Conservation (phyloP, 2,888 invertebrate species). For the Antheraea yamamai region DNA sequence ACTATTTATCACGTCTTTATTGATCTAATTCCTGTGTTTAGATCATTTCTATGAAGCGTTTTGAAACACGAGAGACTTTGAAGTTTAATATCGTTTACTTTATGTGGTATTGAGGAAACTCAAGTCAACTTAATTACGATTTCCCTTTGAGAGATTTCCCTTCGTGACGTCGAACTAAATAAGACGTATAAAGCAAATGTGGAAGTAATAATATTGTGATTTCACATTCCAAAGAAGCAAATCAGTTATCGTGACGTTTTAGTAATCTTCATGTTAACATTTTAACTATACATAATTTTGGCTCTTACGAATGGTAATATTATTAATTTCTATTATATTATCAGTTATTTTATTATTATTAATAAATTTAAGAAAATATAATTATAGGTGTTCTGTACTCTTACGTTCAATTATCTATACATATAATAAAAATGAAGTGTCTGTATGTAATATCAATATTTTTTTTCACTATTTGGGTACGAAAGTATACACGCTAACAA, state of each 20-base stretch:
- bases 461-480: too few species aligned
- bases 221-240: conserved; percentile 31
- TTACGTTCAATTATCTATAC: not conserved
- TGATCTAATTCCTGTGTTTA: conserved; percentile 4
- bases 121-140: conserved; percentile 53
- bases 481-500: too few species aligned
- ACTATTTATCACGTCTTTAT: not conserved
- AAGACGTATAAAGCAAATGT: conserved; percentile 34
- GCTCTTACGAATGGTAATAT: not conserved
- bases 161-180: conserved; percentile 27
- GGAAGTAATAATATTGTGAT: conserved; percentile 42
- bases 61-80: conserved; percentile 41
- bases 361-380: not conserved
- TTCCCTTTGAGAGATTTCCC: conserved; percentile 47
- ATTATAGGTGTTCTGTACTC: not conserved
- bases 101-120: conserved; percentile 47
- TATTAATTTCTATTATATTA: not conserved
- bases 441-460: too few species aligned
- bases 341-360: not conserved
- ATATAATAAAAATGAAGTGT: too few species aligned
- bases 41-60: conserved; percentile 34
- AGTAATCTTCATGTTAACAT: not conserved
- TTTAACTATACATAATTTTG: not conserved
- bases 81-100: conserved; percentile 52
- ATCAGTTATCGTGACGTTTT: not conserved